Evolutionary conservation across 2,888 invertebrate genomes (phyloP).

Genomic region (Lacanobia wlatinum): DNA sequence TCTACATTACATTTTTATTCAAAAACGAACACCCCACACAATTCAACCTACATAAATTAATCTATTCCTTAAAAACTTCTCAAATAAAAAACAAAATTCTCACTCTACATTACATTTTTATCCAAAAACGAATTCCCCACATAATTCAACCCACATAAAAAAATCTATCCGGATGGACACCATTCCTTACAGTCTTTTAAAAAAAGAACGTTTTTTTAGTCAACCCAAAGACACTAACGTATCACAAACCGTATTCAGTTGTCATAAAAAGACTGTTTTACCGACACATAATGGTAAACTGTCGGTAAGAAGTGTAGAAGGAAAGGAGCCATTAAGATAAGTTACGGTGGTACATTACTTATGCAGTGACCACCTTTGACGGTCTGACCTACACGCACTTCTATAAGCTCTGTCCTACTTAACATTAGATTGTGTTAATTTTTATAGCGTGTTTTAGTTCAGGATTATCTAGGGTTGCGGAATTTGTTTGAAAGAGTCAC

Average conservation of each 20-base stretch:
- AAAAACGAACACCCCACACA: too few relatives aligned
- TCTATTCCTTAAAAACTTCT: too few relatives aligned
- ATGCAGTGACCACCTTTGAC: constrained; percentile 51
- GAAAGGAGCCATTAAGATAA: constrained; percentile 56
- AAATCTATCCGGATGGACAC: background rate
- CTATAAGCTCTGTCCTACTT: constrained; percentile 33
- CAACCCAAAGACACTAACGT: constrained; percentile 41
- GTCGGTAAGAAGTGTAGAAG: constrained; percentile 56
- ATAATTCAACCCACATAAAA: too few relatives aligned
- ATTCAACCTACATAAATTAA: too few relatives aligned
- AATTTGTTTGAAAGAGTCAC: too few relatives aligned
- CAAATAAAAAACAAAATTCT: too few relatives aligned
- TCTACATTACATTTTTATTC: too few relatives aligned
- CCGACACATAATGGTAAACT: constrained; percentile 39
- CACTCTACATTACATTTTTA: too few relatives aligned
- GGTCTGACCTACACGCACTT: constrained; percentile 42
- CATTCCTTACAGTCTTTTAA: constrained; percentile 10
- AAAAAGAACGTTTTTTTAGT: constrained; percentile 1
- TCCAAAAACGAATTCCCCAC: too few relatives aligned
- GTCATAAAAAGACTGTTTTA: constrained; percentile 51
- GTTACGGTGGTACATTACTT: constrained; percentile 45
- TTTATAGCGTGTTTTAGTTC: background rate
- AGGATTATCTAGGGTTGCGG: too few relatives aligned
- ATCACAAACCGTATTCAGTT: constrained; percentile 17
- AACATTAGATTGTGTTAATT: background rate